Evolutionary conservation across 2,113 vertebrate genomes (phyloP).

Genomic region (Forbesichthys agassizii): DNA sequence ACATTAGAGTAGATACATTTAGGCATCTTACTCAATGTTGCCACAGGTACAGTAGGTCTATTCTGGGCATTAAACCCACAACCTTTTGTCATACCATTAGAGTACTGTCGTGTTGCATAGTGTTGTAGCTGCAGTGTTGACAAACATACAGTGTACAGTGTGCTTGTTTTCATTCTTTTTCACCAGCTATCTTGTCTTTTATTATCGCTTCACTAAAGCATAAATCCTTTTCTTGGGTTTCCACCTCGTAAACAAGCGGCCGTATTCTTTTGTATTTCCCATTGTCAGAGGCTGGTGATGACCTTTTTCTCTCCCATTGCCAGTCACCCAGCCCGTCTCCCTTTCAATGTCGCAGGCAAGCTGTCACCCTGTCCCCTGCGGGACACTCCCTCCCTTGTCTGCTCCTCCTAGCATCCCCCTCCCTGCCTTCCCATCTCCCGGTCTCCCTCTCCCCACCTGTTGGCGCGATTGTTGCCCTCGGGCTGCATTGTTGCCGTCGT

Average conservation of each 20-base stretch:
- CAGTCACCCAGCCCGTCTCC: slow-evolving; percentile 54
- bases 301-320: slow-evolving; percentile 60
- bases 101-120: too few species aligned
- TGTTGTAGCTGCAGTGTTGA: too few species aligned
- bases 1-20: too few species aligned
- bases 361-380: slow-evolving; percentile 70
- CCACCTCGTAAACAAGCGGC: slow-evolving; percentile 64
- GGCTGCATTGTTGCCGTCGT: slow-evolving; percentile 62
- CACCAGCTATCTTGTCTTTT: too few species aligned
- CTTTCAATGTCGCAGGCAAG: slow-evolving; percentile 72
- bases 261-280: slow-evolving; percentile 63
- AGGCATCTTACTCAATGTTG: too few species aligned
- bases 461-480: slow-evolving; percentile 67
- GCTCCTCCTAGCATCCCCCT: slow-evolving; percentile 16
- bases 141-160: too few species aligned
- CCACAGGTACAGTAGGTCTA: too few species aligned
- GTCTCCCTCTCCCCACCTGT: slow-evolving; percentile 76
- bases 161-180: too few species aligned
- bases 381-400: slow-evolving; percentile 75
- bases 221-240: not conserved
- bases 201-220: too few species aligned
- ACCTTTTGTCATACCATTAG: too few species aligned
- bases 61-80: too few species aligned
- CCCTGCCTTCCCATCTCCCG: slow-evolving; percentile 34
- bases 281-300: slow-evolving; percentile 76